A percentile compares a stretch with the other conserved stretches of the same genome.
Evolutionary conservation across 1,140 invertebrate genomes (phyloP).

Genomic region (Drosophila ambigua): DNA sequence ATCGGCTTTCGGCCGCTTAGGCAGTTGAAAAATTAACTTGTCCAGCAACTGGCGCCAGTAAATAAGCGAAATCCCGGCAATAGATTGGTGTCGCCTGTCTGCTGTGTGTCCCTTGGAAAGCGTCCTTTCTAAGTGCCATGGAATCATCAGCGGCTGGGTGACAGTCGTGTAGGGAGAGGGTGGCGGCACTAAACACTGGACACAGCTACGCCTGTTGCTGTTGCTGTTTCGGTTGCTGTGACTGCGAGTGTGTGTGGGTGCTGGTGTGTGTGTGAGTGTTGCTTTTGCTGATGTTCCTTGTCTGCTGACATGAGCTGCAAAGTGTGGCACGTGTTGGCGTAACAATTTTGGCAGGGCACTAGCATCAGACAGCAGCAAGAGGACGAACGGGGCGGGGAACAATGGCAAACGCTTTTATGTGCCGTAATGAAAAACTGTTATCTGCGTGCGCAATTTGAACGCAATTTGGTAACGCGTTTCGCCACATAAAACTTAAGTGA

Average conservation of each 20-base stretch:
- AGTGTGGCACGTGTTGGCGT: constrained; percentile 79
- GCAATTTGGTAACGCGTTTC: constrained; percentile 80
- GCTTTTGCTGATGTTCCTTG: constrained; percentile 22
- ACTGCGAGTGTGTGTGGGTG: constrained; percentile 65
- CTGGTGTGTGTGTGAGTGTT: constrained; percentile 55
- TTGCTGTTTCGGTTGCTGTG: constrained; percentile 27
- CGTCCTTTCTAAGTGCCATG: constrained; percentile 45
- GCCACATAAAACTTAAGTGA: constrained; percentile 82
- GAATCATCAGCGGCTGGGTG: constrained; percentile 46
- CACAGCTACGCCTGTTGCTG: no score
- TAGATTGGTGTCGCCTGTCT: no score
- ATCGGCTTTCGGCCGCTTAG: constrained; percentile 69
- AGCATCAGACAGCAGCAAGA: constrained; percentile 22
- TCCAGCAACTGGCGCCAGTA: constrained; percentile 67
- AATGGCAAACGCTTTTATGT: constrained; percentile 72
- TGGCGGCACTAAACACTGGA: constrained; percentile 7
- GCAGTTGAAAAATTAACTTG: constrained; percentile 79
- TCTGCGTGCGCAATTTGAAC: constrained; percentile 81
- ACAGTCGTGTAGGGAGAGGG: constrained; percentile 11
- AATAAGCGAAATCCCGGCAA: constrained; percentile 20
- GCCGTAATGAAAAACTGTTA: constrained; percentile 82
- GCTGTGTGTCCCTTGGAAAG: constrained; percentile 32
- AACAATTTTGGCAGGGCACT: constrained; percentile 65
- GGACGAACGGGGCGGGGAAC: constrained; percentile 1
- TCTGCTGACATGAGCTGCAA: constrained; percentile 71